Evolutionary conservation across 2,797 vertebrate species (phyloP).

Genomic region (Orestias chungarensis): DNA sequence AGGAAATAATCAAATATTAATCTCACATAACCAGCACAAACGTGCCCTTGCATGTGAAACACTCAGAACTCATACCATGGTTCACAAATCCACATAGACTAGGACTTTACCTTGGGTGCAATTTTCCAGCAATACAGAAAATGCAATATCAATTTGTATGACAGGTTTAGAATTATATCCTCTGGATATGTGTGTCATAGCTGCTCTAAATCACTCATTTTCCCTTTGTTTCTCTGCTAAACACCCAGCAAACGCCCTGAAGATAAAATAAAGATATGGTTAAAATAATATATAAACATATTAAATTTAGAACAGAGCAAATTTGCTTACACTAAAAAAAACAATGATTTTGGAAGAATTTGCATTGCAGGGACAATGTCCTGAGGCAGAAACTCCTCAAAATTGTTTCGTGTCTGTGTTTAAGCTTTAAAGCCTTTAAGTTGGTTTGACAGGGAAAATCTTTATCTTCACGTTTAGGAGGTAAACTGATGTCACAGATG

Average conservation of each 20-base stretch:
- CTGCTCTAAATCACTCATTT: conserved; percentile 48
- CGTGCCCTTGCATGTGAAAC: conserved; percentile 36
- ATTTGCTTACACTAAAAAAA: conserved; percentile 4
- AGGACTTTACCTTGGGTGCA: conserved; percentile 54
- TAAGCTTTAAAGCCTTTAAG: conserved; percentile 22
- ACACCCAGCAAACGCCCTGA: conserved; percentile 21
- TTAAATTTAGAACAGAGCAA: conserved; percentile 16
- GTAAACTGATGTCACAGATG: background rate
- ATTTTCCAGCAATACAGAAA: conserved; percentile 52
- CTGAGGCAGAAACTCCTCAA: conserved; percentile 26
- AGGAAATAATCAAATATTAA: conserved; percentile 60
- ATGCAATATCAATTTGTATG: conserved; percentile 55
- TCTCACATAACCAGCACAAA: conserved; percentile 33
- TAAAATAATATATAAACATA: conserved; percentile 44
- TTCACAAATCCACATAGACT: conserved; percentile 36
- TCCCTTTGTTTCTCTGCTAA: conserved; percentile 21
- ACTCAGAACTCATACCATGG: conserved; percentile 10
- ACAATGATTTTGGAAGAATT: conserved; percentile 29
- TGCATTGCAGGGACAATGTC: conserved; percentile 44
- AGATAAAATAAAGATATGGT: conserved; percentile 25
- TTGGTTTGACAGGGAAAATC: conserved; percentile 1
- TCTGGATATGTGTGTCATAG: conserved; percentile 52
- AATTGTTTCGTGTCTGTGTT: conserved; percentile 5
- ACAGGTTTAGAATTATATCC: conserved; percentile 59
- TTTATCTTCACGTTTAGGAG: background rate